Percentiles rank a stretch among this genome's conserved stretches.
Evolutionary conservation across 2,797 vertebrate genomes (phyloP).

Genomic region (Rhadinocentrus ornatus): DNA sequence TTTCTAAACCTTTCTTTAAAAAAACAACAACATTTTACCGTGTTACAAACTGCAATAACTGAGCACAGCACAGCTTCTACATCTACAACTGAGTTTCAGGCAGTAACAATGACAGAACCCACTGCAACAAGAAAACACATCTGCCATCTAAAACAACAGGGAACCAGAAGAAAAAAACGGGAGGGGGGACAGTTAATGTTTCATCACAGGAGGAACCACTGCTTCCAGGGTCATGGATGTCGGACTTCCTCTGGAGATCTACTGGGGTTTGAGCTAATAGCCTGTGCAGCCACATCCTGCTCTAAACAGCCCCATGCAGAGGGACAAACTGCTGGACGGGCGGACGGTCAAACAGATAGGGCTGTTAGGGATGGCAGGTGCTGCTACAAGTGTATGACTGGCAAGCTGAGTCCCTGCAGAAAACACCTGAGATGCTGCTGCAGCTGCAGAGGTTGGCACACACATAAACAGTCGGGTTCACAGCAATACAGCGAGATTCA

Average conservation of each 20-base stretch:
- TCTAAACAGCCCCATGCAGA: slow-evolving; percentile 36
- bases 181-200: slow-evolving; percentile 64
- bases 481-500: background rate
- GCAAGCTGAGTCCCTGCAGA: slow-evolving; percentile 57
- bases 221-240: slow-evolving; percentile 67
- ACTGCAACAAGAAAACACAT: slow-evolving; percentile 49
- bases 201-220: slow-evolving; percentile 64
- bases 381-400: slow-evolving; percentile 59
- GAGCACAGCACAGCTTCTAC: background rate
- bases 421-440: slow-evolving; percentile 67
- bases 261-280: slow-evolving; percentile 63
- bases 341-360: slow-evolving; percentile 45
- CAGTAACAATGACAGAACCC: slow-evolving; percentile 16
- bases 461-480: slow-evolving; percentile 26
- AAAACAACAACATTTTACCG: no score
- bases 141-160: slow-evolving; percentile 33
- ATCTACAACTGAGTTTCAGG: background rate
- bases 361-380: slow-evolving; percentile 66
- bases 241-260: slow-evolving; percentile 60
- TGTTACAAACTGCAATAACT: background rate
- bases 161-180: slow-evolving; percentile 10
- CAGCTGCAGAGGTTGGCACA: slow-evolving; percentile 51
- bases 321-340: slow-evolving; percentile 58
- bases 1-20: background rate
- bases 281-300: slow-evolving; percentile 68